Evolutionary conservation across 1,140 invertebrate genomes (phyloP), one percentile per base, ranked within the genome.

Genomic region (Limonius californicus): DNA sequence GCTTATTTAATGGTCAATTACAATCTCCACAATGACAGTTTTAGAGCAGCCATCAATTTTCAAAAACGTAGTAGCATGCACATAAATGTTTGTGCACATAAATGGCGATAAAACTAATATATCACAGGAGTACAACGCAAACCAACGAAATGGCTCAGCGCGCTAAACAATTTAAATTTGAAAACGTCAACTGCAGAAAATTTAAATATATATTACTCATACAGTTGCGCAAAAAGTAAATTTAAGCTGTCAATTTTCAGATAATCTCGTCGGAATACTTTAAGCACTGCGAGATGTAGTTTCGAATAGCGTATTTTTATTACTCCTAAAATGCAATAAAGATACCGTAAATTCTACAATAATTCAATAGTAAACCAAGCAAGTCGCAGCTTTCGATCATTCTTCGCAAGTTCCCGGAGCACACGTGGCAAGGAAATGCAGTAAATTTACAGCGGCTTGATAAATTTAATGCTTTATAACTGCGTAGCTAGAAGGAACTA

Each of bases 131-230:
- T 50, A 50, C 45, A 50, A 50, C 14, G 15, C 18, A 50, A 50
- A 14, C 35, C 45, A 50, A 19, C 45, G 45, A 50, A 50, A 50
- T 50, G 15, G 45, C 19, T n/a, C 14, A 50, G 19, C 20, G 20
- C 45, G 45, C 45, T 50, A 50, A 50, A 50, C 45, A 50, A 50
- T 50, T 50, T 50, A 50, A 50, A 50, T 50, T 50, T 50, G 20
- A 50, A 50, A 50, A 50, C 12, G 45, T 50, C 45, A 50, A 21
- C 6, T 8, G 7, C 43, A 45, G 43, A 45, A n/a, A 4, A 45
- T 45, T 45, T 45, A 7, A 7, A 45, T 7, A 15, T 45, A 45
- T 45, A 45, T 45, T 15, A 14, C 7, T 45, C n/a, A n/a, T n/a
- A n/a, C n/a, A n/a, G n/a, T n/a, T n/a, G n/a, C n/a, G n/a, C n/a